Evolutionary conservation across 2,113 vertebrate species (phyloP), one percentile per base, ranked within the genome.

Genomic region (Dermatemys mawii): DNA sequence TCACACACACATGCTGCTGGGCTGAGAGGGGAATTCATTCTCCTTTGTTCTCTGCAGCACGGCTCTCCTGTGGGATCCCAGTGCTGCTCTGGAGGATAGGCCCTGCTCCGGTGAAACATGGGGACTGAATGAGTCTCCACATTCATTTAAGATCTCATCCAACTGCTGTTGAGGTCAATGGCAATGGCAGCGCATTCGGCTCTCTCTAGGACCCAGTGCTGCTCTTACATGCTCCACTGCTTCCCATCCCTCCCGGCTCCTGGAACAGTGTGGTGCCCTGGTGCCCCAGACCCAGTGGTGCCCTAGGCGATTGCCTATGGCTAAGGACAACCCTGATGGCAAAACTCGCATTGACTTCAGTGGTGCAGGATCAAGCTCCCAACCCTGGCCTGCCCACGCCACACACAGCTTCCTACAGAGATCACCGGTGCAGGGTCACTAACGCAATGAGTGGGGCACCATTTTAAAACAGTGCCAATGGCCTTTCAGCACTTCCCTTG

Each of bases 11-110:
- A 76, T 48, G 89, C 87, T 87, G 54, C 8, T 60, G 3, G 78
- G 76, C 7, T 95, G 84, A 94, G 90, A 87, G 55, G 22, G 90
- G 51, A 96, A 90, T 89, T 85, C 83, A 92, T 94, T 83, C 76
- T 94, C 21, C 54, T 90, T 63, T 93, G 78, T n/a, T 67, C 35
- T 67, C 19, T 14, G 4, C 38, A 22, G 38, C n/a, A 13, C 76
- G 85, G 83, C 13, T 93, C 51, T 96, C 80, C 84, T 86, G 86
- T 91, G 78, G 41, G 13, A 53, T 86, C 80, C 83, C 70, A 89
- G 6, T 76, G 63, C 48, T 87, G 76, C 80, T 90, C 6, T 41
- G 22, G 55, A 91, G 63, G 88, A 86, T 53, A 91, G 80, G 38
- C 2, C 48, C 44, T 80, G 38, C 57, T 91, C 78, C 78, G 51